Conservation (phyloP, 2,797 vertebrate genomes). For the Halcyon leucocephala region DNA sequence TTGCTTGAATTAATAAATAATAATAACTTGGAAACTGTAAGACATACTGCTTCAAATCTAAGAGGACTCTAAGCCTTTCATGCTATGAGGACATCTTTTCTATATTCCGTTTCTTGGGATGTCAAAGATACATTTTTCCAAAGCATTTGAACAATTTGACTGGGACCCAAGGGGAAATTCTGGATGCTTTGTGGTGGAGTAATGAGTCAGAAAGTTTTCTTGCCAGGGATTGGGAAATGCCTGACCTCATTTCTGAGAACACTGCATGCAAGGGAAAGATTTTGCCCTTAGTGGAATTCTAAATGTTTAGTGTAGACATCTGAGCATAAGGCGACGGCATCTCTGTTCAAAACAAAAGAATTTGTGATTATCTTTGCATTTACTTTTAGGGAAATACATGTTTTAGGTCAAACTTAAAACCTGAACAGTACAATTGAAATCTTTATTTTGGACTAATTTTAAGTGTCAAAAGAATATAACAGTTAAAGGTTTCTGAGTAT, state of each 20-base stretch:
- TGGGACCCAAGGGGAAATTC: slow-evolving; percentile 60
- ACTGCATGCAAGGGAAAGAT: slow-evolving; percentile 7
- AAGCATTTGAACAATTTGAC: slow-evolving; percentile 67
- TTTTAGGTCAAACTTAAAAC: not conserved
- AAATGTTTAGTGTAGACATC: slow-evolving; percentile 7
- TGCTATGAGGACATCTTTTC: not conserved
- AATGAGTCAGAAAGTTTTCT: slow-evolving; percentile 65
- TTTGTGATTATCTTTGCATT: slow-evolving; percentile 1
- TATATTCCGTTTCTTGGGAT: slow-evolving; percentile 42
- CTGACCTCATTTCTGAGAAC: slow-evolving; percentile 64
- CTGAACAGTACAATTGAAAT: not conserved
- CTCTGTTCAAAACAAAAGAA: not conserved
- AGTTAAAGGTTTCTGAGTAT: not conserved
- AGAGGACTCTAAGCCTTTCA: not conserved
- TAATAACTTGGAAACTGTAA: slow-evolving; percentile 18
- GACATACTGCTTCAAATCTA: not conserved
- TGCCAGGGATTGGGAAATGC: slow-evolving; percentile 39
- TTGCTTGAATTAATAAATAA: slow-evolving; percentile 51
- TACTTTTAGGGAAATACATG: not conserved
- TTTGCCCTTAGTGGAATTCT: slow-evolving; percentile 59
- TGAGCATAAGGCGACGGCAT: not conserved
- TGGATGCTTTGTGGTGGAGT: slow-evolving; percentile 44
- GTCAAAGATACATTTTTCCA: slow-evolving; percentile 65
- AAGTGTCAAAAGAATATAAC: not conserved
- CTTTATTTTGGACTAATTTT: not conserved